A percentile compares a stretch with the other conserved stretches of the same genome.
Conservation (phyloP, 2,113 vertebrate species). For the pig (Sus scrofa) region T2T-Sscrofa CM000819.6:126860501-126861000, state of each 20-base stretch:
- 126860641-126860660: conserved; percentile 28
- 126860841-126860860: background rate
- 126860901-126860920: background rate
- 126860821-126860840: background rate
- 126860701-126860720: background rate
- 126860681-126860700: background rate
- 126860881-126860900: background rate
- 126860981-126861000: background rate
- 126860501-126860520: conserved; percentile 61
- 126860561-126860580: conserved; percentile 33
- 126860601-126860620: background rate
- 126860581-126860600: conserved; percentile 14
- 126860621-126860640: conserved; percentile 49
- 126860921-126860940: background rate
- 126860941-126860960: background rate
- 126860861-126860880: background rate
- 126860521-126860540: background rate
- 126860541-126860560: conserved; percentile 14
- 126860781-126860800: background rate
- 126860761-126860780: background rate
- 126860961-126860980: background rate
- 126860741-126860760: background rate
- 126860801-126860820: background rate
- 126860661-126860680: background rate
- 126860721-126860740: background rate